Base-by-base conservation (phyloP, 2,113 vertebrate genomes). In the Phalacrocorax pelagicus region DNA sequence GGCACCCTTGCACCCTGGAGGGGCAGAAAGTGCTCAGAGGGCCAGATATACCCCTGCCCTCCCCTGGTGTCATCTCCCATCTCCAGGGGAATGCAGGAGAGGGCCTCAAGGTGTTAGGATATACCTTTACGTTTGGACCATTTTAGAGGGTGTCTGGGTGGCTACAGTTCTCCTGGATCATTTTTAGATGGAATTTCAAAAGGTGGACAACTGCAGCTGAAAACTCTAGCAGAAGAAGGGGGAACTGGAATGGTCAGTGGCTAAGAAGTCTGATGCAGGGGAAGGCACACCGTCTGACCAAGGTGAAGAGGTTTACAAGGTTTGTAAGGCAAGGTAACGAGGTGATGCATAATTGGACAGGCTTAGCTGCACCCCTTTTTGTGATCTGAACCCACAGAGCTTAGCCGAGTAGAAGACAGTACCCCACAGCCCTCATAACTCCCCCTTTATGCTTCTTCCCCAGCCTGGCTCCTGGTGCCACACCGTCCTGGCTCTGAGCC, bases 241-340 rank as follows among this genome's bases (percentile, higher is more conserved):
- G 30, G 38, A 86, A 38, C 24, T 12, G 8, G 21, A 54, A 38
- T 0, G 0, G 49, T 21, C 2, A 1, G 59, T 29, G 38, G 47
- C 47, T 62, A 47, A 71, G 51, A 2, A 34, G 10, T 13, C 46
- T n/a, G 34, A 30, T 24, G 20, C 57, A 58, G 23, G 27, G 55
- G 21, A 55, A 57, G 32, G 22, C 0, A 2, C 8, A 4, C 26
- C 11, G 12, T 3, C 42, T 19, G 38, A 24, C 36, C 32, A 34
- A 30, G 62, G 26, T 8, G 16, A 38, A 38, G 55, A 55, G 16
- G 44, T 30, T 71, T 22, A 18, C 7, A 22, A 18, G 51, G 36
- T 65, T 46, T 55, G 40, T 32, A 58, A 57, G 36, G 40, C 22
- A 55, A 69, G 22, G 14, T 29, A 69, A 24, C 49, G 12, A 44